Evolutionary conservation across 2,113 vertebrate genomes (phyloP).

Genomic region (Erythrocebus patas): DNA sequence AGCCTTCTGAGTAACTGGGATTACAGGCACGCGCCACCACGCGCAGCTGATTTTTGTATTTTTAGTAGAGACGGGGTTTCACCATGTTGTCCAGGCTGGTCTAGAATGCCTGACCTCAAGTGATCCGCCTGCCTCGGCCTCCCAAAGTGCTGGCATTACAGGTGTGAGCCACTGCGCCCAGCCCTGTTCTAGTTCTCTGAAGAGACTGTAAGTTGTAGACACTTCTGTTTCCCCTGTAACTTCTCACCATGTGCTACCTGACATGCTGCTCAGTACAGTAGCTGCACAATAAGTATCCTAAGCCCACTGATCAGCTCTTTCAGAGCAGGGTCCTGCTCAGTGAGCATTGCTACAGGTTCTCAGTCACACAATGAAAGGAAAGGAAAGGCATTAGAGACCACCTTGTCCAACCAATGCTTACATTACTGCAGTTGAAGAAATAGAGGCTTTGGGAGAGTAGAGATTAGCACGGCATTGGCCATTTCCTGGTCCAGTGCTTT

Average conservation of each 20-base stretch:
- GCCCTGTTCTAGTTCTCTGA: neutral
- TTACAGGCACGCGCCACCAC: too few species aligned
- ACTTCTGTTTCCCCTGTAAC: neutral
- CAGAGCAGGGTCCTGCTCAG: neutral
- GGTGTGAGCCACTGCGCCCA: too few species aligned
- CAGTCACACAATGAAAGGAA: neutral
- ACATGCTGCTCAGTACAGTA: neutral
- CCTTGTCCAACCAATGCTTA: neutral
- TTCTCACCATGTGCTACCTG: neutral
- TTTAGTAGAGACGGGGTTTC: too few species aligned
- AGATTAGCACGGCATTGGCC: neutral
- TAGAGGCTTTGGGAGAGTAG: neutral
- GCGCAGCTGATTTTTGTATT: too few species aligned
- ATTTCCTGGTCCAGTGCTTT: neutral
- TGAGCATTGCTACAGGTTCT: neutral
- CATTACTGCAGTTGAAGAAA: neutral
- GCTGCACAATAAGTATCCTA: neutral
- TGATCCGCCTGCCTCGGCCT: too few species aligned
- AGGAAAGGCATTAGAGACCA: neutral
- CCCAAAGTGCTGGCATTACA: too few species aligned
- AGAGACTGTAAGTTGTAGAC: neutral
- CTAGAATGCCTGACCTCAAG: too few species aligned
- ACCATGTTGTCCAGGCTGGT: too few species aligned
- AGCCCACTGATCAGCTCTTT: neutral
- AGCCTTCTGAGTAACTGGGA: too few species aligned